Base-by-base conservation (phyloP, 2,113 vertebrate species). In the Alaudala cheleensis region DNA sequence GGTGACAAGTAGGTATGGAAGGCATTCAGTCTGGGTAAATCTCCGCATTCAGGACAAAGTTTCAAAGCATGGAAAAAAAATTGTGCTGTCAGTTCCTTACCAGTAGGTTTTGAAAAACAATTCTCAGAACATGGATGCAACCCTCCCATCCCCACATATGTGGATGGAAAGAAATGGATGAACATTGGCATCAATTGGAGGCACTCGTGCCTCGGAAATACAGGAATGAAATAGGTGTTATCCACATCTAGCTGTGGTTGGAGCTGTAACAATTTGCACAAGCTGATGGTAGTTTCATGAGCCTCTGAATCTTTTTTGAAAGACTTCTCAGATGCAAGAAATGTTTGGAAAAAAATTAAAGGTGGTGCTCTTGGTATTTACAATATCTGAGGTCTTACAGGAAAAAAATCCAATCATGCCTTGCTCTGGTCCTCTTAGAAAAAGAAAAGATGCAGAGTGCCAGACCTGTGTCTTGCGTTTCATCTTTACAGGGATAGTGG, bases 181-280 rank as follows among this genome's bases (percentile, higher is more conserved):
- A n/a, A 77, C 8, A 21, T 76, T 72, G 80, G 5, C 18, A n/a
- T 44, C 76, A 61, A 28, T 23, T 86, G 31, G 19, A 74, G 11
- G 6, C 12, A 81, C 69, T 77, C 0, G 0, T n/a, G 13, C 20
- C 29, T 76, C 2, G 2, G 29, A 82, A 92, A 64, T 56, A 5
- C 1, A 29, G 44, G 7, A 42, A 53, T 54, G 42, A 93, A 93
- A 51, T 62, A 20, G 9, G 3, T 33, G 26, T 54, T 82, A 40
- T 60, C 5, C 23, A 29, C 17, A 69, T 26, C 5, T 69, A 73
- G 8, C 49, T 82, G 18, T 90, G 16, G 7, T 13, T 69, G 40
- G 17, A 90, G 11, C 15, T 72, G 4, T 24, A 33, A 39, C 8
- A 23, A 42, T 73, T 88, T 77, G 21, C 19, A 58, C 31, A 40